Evolutionary conservation across 2,888 invertebrate genomes (phyloP), one percentile per base, ranked within the genome.

Genomic region (Fissipunctia ypsillon): DNA sequence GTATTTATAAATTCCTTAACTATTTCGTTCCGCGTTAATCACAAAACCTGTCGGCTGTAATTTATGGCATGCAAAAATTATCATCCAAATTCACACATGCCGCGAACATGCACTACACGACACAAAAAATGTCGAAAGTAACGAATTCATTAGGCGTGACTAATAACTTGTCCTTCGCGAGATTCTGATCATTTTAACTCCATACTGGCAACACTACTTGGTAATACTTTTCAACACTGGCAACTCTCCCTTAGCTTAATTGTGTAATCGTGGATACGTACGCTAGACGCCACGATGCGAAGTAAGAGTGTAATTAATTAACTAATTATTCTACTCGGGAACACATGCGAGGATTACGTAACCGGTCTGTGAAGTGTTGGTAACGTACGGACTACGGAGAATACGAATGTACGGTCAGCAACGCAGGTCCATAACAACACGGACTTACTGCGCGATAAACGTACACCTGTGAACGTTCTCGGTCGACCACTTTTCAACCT

Each of bases 251-350:
- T 79, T 57, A n/a, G 35, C 66, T 60, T 54, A 19, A 60, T 86
- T 86, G 79, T 79, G 78, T 81, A 86, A 86, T 35, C 45, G 73
- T 60, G 66, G 56, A 61, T 77, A 77, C 57, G 61, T 75, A 56
- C 61, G 68, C 78, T 80, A 78, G 80, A 76, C 70, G 78, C 79
- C 75, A 78, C 82, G 87, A 88, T 87, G 84, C 85, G 76, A 84
- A 80, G 79, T 80, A 88, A 85, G 86, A 89, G 88, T 90, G 85
- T 89, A 89, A 90, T 90, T 92, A 94, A 93, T 93, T 93, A 92
- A 90, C 89, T 90, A 86, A 86, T 86, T 86, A 86, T 85, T 87
- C 86, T 79, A 90, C 84, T 90, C 86, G 86, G 80, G 85, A 87
- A 87, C 88, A 88, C 86, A 88, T 84, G 84, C 83, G 85, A 86